Percentiles rank a stretch among this genome's conserved stretches.
phyloP scores from a whole-genome alignment of 2,797 vertebrate species.

The Varecia variegata region DNA sequence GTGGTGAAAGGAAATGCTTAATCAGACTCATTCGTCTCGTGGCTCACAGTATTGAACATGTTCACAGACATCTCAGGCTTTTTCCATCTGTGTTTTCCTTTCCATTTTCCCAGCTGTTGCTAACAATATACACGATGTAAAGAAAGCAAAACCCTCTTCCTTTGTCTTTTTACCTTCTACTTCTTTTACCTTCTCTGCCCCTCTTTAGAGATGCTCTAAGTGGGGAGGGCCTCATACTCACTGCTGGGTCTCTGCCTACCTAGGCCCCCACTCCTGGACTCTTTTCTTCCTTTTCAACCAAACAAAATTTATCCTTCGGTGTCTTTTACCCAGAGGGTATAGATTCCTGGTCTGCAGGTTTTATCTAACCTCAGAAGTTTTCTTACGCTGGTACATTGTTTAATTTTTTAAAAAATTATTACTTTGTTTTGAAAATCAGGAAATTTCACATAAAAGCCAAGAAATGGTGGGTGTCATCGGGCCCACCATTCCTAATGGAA shows the following conservation, averaged over 20 bases:
- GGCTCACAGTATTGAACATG: background rate
- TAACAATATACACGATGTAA: background rate
- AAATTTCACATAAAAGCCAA: background rate
- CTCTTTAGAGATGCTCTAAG: background rate
- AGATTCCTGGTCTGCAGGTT: background rate
- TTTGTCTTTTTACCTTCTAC: background rate
- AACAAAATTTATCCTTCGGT: background rate
- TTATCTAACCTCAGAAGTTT: background rate
- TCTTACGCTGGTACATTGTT: background rate
- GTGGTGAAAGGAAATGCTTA: background rate
- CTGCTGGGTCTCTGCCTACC: background rate
- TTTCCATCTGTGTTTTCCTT: background rate
- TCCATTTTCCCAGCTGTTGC: background rate
- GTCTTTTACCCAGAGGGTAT: background rate
- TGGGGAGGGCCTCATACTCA: background rate
- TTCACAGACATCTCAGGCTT: background rate
- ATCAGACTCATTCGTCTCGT: rapidly evolving
- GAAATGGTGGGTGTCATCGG: background rate
- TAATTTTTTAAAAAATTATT: background rate
- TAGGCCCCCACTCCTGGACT: background rate
- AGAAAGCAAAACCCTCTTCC: background rate
- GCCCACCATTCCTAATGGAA: background rate
- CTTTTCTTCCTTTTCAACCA: background rate
- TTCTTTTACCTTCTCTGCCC: background rate
- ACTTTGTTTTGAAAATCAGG: background rate